Evolutionary conservation across 2,888 invertebrate genomes (phyloP).

Genomic region (Latrodectus elegans): DNA sequence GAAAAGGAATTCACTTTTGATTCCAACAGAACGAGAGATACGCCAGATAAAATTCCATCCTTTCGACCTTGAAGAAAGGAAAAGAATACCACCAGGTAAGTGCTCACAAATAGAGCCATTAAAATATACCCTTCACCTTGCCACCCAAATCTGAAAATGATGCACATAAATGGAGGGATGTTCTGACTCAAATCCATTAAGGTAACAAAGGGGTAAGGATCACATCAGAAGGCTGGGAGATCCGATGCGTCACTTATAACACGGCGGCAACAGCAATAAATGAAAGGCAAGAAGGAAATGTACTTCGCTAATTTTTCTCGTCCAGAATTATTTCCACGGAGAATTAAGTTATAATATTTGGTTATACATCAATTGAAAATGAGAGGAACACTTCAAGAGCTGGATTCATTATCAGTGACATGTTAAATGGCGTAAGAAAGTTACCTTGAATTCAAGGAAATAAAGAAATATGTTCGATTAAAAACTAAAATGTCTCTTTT

Average conservation of each 20-base stretch:
- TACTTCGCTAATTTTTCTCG: not conserved
- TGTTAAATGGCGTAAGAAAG: no score
- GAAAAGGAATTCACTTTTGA: not conserved
- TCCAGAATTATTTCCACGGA: not conserved
- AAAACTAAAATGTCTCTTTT: no score
- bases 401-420: no score
- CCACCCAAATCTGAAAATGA: no score
- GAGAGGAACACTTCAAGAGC: not conserved
- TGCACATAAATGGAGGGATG: not conserved
- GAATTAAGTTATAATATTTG: not conserved
- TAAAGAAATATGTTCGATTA: no score
- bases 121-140: not conserved
- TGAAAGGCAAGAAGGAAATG: not conserved
- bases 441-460: no score
- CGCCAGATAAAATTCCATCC: not conserved
- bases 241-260: not conserved
- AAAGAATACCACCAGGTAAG: not conserved
- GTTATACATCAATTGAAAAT: not conserved
- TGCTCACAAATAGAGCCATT: conserved; percentile 1
- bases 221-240: not conserved
- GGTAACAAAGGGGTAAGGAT: not conserved
- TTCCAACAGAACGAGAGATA: not conserved
- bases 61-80: not conserved
- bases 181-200: conserved; percentile 1
- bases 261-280: not conserved